These are phyloP conservation scores for Pseudomyrmex concolor DNA, from an alignment of 1,140 invertebrate species.

Conservation along the genomic window DNA sequence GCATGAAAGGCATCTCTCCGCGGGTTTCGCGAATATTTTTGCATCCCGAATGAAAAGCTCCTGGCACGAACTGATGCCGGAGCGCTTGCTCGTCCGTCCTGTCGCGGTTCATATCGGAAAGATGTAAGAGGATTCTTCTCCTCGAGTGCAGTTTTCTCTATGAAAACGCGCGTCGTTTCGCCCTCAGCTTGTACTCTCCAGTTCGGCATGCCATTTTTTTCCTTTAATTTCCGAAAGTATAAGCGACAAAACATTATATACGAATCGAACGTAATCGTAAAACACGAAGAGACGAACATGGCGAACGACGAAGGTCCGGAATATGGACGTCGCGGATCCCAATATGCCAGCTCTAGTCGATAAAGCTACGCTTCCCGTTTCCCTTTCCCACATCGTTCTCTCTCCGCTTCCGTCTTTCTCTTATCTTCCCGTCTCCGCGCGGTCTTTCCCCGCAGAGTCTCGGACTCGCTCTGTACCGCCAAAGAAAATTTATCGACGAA, in stretches of 20 bases:
- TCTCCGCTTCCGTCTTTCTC: slow-evolving; percentile 2
- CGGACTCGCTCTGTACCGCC: not conserved
- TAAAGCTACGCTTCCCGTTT: slow-evolving; percentile 43
- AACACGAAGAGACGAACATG: slow-evolving; percentile 5
- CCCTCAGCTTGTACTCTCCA: not conserved
- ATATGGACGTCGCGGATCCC: not conserved
- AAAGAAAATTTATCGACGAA: slow-evolving; percentile 54
- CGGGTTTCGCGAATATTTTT: slow-evolving; percentile 48
- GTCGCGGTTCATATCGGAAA: slow-evolving; percentile 33
- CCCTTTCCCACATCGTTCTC: not conserved
- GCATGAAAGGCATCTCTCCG: slow-evolving; percentile 15
- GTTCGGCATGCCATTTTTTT: not conserved
- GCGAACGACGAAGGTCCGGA: slow-evolving; percentile 3
- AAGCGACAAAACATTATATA: not conserved
- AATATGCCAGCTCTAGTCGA: slow-evolving; percentile 51
- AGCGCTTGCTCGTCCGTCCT: slow-evolving; percentile 38
- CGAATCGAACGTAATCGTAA: not conserved
- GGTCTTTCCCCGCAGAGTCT: slow-evolving; percentile 6
- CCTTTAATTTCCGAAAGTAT: slow-evolving; percentile 30
- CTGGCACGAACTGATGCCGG: slow-evolving; percentile 31
- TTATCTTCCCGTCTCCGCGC: not conserved
- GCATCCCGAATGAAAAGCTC: slow-evolving; percentile 30
- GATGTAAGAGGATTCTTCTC: slow-evolving; percentile 35
- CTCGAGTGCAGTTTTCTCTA: not conserved
- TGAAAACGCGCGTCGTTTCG: slow-evolving; percentile 20